These are phyloP conservation scores for Bryconaethiops microstoma DNA, from an alignment of 2,797 vertebrate species.

Conservation along the genomic window DNA sequence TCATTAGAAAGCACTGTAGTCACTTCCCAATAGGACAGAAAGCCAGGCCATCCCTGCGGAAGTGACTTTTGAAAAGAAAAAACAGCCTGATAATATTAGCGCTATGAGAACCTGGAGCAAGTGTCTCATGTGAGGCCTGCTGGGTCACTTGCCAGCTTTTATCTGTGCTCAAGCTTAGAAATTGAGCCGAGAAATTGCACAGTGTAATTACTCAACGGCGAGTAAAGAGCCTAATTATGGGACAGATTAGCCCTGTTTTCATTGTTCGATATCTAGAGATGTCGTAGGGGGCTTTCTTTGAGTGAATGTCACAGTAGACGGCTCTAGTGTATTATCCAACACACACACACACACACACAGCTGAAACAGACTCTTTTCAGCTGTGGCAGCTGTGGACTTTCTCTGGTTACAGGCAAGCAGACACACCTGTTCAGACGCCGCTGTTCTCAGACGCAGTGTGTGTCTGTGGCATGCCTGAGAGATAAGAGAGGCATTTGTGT, in stretches of 20 bases:
- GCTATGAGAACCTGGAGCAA: background rate
- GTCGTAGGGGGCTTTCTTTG: constrained; percentile 15
- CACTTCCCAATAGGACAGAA: constrained; percentile 12
- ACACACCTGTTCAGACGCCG: constrained; percentile 72
- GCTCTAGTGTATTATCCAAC: background rate
- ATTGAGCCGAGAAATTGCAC: constrained; percentile 28
- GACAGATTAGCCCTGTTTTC: constrained; percentile 23
- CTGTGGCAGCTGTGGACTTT: constrained; percentile 63
- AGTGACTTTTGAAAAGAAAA: background rate
- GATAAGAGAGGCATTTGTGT: constrained; percentile 30
- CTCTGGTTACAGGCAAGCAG: constrained; percentile 69
- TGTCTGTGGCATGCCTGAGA: constrained; percentile 27
- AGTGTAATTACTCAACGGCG: constrained; percentile 42
- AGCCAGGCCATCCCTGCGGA: background rate
- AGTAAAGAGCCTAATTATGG: constrained; percentile 46
- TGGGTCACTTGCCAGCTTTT: background rate
- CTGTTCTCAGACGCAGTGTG: constrained; percentile 12
- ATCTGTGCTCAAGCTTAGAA: background rate
- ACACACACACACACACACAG: background rate
- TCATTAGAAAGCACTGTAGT: background rate
- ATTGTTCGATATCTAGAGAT: constrained; percentile 25
- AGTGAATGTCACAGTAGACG: background rate
- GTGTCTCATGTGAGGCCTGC: background rate
- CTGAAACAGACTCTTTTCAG: constrained; percentile 57
- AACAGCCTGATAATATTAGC: background rate